These are phyloP conservation scores for Tyrannus savana DNA, from an alignment of 2,113 vertebrate species.

Conservation along the genomic window DNA sequence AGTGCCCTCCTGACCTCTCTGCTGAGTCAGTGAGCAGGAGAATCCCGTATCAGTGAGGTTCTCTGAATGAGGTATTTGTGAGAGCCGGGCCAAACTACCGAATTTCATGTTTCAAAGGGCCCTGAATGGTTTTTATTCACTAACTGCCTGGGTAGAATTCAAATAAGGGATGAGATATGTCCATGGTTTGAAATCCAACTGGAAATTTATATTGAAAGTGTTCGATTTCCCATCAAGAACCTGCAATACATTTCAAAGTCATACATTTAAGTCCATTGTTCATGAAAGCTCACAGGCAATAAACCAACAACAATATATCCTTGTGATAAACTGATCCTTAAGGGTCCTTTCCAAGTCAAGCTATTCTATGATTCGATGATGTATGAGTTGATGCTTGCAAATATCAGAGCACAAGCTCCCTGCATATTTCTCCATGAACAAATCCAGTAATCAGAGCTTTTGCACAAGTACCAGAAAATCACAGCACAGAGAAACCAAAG, in stretches of 20 bases:
- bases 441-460: slow-evolving; percentile 39
- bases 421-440: slow-evolving; percentile 15
- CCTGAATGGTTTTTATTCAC: neutral
- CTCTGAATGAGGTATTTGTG: neutral
- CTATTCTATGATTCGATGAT: neutral
- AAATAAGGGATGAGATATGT: neutral
- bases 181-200: neutral
- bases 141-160: neutral
- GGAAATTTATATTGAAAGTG: neutral
- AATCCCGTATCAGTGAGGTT: neutral
- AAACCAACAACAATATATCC: neutral
- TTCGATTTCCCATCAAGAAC: neutral
- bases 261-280: neutral
- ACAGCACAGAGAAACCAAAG: slow-evolving; percentile 1
- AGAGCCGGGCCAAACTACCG: neutral
- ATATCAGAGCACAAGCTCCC: slow-evolving; percentile 32
- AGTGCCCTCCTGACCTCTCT: neutral
- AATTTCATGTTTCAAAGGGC: neutral
- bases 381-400: neutral
- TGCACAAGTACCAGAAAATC: slow-evolving; percentile 10
- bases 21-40: neutral
- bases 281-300: slow-evolving; percentile 28
- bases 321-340: neutral
- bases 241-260: neutral
- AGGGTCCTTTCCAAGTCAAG: neutral